Conservation (phyloP, 2,113 vertebrate species). For the Charina bottae region DNA sequence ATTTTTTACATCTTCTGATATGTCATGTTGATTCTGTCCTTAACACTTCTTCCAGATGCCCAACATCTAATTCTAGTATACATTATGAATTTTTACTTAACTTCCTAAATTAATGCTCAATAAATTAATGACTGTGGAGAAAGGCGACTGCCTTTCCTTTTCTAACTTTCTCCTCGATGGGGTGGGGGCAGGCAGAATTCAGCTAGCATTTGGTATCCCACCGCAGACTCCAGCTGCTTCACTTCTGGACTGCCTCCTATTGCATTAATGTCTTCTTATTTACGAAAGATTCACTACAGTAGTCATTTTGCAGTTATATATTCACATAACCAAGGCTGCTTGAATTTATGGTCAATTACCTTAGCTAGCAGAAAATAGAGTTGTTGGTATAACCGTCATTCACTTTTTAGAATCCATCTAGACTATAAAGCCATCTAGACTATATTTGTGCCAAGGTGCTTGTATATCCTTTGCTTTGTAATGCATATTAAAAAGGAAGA, state of each 20-base stretch:
- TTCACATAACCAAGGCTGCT: neutral
- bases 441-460: neutral
- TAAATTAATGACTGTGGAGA: neutral
- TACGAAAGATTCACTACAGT: neutral
- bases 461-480: neutral
- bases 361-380: conserved; percentile 5
- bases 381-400: neutral
- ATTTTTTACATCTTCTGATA: neutral
- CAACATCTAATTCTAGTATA: neutral
- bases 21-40: neutral
- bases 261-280: neutral
- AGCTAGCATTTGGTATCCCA: neutral
- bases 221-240: neutral
- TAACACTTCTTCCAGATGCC: neutral
- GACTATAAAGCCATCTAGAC: neutral
- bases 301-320: neutral
- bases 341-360: neutral
- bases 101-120: neutral
- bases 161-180: neutral
- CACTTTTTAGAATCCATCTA: neutral
- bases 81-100: neutral
- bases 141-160: neutral
- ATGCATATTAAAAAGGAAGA: neutral
- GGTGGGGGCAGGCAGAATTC: neutral
- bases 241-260: neutral